phyloP scores from a whole-genome alignment of 2,113 vertebrate species.

The Xiphias gladius region DNA sequence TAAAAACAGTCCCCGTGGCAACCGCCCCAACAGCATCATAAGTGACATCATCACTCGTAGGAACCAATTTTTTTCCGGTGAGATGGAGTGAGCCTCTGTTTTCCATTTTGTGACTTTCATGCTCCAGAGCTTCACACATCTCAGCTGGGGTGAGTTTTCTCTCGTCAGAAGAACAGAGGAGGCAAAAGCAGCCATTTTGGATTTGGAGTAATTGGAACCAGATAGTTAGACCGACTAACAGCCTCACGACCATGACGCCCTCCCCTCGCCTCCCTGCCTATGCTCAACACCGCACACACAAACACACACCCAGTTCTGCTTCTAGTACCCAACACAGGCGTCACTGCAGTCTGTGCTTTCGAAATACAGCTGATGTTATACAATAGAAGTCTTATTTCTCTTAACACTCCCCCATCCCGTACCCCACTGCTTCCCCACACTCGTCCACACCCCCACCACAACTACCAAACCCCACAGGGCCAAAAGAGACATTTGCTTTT shows the following conservation, averaged over 20 bases:
- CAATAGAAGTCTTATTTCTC: conserved; percentile 77
- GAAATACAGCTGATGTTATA: conserved; percentile 72
- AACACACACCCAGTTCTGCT: conserved; percentile 28
- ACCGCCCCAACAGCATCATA: conserved; percentile 45
- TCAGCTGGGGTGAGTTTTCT: background rate
- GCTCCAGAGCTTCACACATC: conserved; percentile 16
- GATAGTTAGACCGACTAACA: conserved; percentile 49
- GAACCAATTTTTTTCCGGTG: background rate
- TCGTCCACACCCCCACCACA: conserved; percentile 13
- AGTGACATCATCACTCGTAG: conserved; percentile 54
- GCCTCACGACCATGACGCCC: conserved; percentile 28
- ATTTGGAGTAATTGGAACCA: conserved; percentile 74
- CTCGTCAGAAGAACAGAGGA: conserved; percentile 12
- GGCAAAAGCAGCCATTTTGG: conserved; percentile 32
- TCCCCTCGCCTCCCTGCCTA: background rate
- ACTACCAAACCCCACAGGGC: conserved; percentile 37
- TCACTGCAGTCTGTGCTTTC: conserved; percentile 56
- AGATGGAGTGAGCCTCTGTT: conserved; percentile 8
- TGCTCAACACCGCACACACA: conserved; percentile 24
- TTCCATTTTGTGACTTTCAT: conserved; percentile 39
- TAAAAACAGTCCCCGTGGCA: conserved; percentile 57
- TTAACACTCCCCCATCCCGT: background rate
- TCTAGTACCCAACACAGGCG: conserved; percentile 45
- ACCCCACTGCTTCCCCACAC: conserved; percentile 17
- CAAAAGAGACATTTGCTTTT: conserved; percentile 49